Conservation (phyloP, 2,888 invertebrate genomes). For the Dryococelus australis region DNA sequence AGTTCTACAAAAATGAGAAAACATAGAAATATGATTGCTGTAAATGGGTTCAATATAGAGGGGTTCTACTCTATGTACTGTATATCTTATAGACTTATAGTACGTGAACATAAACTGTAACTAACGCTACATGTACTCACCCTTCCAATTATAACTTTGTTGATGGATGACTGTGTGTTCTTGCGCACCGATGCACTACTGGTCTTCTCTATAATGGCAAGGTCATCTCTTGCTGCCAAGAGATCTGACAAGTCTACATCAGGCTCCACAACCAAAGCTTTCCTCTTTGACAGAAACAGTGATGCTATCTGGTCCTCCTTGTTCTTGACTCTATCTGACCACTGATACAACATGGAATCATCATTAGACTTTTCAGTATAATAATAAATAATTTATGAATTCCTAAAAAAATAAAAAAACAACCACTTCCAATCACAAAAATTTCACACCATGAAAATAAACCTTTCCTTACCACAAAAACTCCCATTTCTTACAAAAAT, state of each 20-base stretch:
- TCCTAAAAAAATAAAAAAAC: not conserved
- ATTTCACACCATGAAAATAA: too few species aligned
- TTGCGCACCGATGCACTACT: slow-evolving; percentile 85
- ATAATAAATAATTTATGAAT: not conserved
- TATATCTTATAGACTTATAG: too few species aligned
- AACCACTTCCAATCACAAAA: not conserved
- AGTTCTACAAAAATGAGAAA: too few species aligned
- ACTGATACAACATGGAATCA: slow-evolving; percentile 62
- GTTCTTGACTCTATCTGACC: slow-evolving; percentile 81
- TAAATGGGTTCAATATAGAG: too few species aligned
- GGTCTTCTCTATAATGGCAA: slow-evolving; percentile 91
- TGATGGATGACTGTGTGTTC: slow-evolving; percentile 83
- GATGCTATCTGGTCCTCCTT: slow-evolving; percentile 75
- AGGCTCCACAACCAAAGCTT: slow-evolving; percentile 65
- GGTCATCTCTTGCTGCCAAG: slow-evolving; percentile 82
- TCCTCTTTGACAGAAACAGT: slow-evolving; percentile 65
- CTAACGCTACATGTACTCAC: slow-evolving; percentile 58
- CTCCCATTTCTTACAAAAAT: too few species aligned
- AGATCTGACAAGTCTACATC: slow-evolving; percentile 77
- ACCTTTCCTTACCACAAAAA: too few species aligned
- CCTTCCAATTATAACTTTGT: slow-evolving; percentile 87
- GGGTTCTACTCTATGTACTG: too few species aligned
- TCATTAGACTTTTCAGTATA: not conserved
- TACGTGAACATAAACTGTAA: too few species aligned
- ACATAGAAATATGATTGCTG: too few species aligned